Evolutionary conservation across 2,113 vertebrate genomes (phyloP).

Genomic region (Corvus moneduloides): DNA sequence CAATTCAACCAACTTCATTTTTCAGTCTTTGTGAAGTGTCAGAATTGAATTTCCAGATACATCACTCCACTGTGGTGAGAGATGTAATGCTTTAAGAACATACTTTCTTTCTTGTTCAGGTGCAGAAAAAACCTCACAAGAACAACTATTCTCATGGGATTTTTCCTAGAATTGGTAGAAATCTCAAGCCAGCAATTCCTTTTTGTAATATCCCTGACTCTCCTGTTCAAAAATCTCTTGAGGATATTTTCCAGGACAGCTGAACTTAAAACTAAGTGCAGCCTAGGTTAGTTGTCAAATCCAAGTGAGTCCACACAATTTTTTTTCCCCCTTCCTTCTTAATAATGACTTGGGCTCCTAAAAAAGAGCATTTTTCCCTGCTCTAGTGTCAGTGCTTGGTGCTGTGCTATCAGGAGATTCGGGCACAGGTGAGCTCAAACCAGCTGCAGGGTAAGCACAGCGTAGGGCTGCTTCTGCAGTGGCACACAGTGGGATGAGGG

Average conservation of each 20-base stretch:
- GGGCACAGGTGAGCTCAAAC: neutral
- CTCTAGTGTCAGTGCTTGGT: neutral
- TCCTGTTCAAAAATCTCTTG: neutral
- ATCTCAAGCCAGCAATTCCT: neutral
- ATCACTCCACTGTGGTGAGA: neutral
- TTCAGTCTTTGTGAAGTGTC: neutral
- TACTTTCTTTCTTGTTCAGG: neutral
- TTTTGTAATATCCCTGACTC: slow-evolving; percentile 5
- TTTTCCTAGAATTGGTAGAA: neutral
- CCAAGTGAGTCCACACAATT: neutral
- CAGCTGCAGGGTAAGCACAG: neutral
- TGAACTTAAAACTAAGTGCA: neutral
- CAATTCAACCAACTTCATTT: neutral
- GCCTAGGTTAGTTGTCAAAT: neutral
- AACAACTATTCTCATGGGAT: neutral
- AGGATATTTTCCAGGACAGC: neutral
- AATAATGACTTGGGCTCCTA: neutral
- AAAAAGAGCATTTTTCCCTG: neutral
- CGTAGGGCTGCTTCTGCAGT: neutral
- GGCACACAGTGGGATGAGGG: fast-evolving
- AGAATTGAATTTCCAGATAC: neutral
- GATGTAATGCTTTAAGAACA: neutral
- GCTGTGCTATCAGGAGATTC: neutral
- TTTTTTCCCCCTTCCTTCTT: neutral
- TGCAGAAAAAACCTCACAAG: neutral